phyloP scores from a whole-genome alignment of 2,797 vertebrate genomes.

The Aratinga solstitialis region DNA sequence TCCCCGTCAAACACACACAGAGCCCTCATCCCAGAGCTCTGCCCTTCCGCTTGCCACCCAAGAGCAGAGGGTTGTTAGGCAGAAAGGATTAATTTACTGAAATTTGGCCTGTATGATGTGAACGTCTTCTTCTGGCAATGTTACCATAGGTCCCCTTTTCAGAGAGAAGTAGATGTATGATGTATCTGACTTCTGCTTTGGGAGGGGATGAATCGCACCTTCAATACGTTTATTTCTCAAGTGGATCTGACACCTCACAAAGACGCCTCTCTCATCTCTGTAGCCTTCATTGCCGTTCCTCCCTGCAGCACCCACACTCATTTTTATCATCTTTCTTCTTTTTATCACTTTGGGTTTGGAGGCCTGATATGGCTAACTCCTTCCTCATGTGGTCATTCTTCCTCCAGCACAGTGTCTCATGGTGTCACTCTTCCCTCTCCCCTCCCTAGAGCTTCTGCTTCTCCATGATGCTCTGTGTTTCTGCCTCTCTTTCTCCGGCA shows the following conservation, averaged over 20 bases:
- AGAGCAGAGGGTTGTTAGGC: background rate
- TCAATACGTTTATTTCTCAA: background rate
- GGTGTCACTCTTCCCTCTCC: background rate
- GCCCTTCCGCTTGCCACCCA: slow-evolving; percentile 5
- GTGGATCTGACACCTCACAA: background rate
- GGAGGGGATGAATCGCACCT: background rate
- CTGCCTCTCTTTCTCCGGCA: background rate
- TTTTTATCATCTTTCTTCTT: background rate
- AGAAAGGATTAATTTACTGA: background rate
- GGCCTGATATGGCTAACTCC: background rate
- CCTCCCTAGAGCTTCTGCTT: background rate
- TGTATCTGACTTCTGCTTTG: background rate
- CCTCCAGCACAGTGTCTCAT: background rate
- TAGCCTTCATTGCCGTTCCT: background rate
- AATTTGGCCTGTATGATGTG: background rate
- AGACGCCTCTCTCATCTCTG: background rate
- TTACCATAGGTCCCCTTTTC: background rate
- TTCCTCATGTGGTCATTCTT: background rate
- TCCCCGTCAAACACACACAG: background rate
- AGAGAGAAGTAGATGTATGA: background rate
- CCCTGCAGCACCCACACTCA: background rate
- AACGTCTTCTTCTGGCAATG: background rate
- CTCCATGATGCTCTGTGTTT: background rate
- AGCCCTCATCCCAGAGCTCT: slow-evolving; percentile 14
- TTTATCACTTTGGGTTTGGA: background rate